Evolutionary conservation across 2,797 vertebrate species (phyloP).

Genomic region (Diplodus sargus): DNA sequence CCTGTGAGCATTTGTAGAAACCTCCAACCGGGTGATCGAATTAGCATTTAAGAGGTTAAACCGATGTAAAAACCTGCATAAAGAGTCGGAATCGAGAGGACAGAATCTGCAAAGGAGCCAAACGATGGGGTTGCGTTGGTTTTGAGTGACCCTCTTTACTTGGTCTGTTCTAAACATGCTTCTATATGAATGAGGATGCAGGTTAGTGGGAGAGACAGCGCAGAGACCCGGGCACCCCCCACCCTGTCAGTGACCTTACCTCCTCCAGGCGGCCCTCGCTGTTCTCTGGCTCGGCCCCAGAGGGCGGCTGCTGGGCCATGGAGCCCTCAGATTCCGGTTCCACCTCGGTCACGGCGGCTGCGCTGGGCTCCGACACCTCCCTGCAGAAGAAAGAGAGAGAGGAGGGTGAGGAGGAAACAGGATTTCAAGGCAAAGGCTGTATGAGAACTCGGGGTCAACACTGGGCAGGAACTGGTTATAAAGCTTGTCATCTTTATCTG

Average conservation of each 20-base stretch:
- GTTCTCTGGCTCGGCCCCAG: slow-evolving; percentile 79
- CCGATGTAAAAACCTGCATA: background rate
- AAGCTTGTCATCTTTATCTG: slow-evolving; percentile 3
- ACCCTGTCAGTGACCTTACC: slow-evolving; percentile 81
- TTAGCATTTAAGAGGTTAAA: background rate
- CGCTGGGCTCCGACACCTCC: slow-evolving; percentile 84
- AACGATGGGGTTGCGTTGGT: slow-evolving; percentile 60
- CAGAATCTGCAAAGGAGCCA: slow-evolving; percentile 7
- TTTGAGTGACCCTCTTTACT: slow-evolving; percentile 47
- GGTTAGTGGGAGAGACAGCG: slow-evolving; percentile 69
- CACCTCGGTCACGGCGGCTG: slow-evolving; percentile 82
- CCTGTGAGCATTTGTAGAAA: background rate
- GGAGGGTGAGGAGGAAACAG: background rate
- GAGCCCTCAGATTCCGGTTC: slow-evolving; percentile 81
- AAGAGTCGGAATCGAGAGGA: background rate
- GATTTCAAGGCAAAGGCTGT: background rate
- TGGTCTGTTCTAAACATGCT: slow-evolving; percentile 56
- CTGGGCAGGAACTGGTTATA: background rate
- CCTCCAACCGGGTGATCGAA: background rate
- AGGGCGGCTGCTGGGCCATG: slow-evolving; percentile 78
- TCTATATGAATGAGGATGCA: slow-evolving; percentile 62
- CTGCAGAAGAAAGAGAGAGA: slow-evolving; percentile 53
- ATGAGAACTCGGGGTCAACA: background rate
- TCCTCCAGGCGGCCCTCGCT: slow-evolving; percentile 82
- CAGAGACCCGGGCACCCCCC: slow-evolving; percentile 43